Percentiles rank a stretch among this genome's conserved stretches.
phyloP scores from a whole-genome alignment of 2,797 vertebrate species.

The Mastacembelus armatus region DNA sequence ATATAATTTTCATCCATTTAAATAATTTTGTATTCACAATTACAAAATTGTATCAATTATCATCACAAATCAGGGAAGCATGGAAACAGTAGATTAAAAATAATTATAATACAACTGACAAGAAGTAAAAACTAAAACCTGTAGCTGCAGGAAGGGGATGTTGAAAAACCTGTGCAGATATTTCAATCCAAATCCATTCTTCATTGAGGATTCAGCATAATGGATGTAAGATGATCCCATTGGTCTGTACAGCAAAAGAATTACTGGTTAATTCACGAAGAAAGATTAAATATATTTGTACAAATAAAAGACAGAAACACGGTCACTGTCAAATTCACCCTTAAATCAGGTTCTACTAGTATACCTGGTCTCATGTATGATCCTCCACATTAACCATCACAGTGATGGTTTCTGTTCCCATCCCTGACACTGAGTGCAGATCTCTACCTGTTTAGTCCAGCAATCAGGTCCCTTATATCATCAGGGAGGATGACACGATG shows the following conservation, averaged over 20 bases:
- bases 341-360: too few species aligned
- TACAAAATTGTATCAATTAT: not conserved
- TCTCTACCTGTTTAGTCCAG: constrained; percentile 90
- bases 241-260: constrained; percentile 84
- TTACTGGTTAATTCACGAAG: too few species aligned
- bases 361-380: too few species aligned
- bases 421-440: not conserved
- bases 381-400: not conserved
- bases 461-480: constrained; percentile 92
- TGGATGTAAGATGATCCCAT: constrained; percentile 96
- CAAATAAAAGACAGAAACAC: too few species aligned
- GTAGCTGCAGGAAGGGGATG: constrained; percentile 97
- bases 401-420: not conserved
- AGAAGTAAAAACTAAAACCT: constrained; percentile 79
- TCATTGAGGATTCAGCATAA: constrained; percentile 99
- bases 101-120: not conserved
- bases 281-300: too few species aligned
- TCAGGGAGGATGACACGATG: constrained; percentile 94
- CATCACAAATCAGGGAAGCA: not conserved
- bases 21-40: not conserved
- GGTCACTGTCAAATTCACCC: too few species aligned
- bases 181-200: constrained; percentile 97
- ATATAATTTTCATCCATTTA: not conserved
- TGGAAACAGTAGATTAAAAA: not conserved
- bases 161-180: constrained; percentile 99